Conservation (phyloP, 35 echinoderm and acorn worm species). For the Strongylocentrotus purpuratus region DNA sequence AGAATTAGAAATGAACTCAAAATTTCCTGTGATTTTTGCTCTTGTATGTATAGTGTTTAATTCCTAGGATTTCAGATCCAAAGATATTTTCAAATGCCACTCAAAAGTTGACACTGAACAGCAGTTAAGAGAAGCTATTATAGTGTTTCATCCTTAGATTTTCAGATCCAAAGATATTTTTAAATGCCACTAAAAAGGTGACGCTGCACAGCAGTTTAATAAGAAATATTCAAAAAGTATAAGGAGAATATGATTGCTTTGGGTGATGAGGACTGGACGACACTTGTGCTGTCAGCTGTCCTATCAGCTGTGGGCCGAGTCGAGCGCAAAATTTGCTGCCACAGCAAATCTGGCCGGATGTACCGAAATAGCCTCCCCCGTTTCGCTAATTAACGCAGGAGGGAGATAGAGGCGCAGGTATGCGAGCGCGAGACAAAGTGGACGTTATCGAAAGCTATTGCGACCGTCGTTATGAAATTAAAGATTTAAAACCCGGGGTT, state of each 20-base stretch:
- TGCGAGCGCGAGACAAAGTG: not conserved
- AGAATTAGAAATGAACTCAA: too few relatives aligned
- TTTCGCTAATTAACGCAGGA: constrained; percentile 8
- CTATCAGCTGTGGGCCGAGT: not conserved
- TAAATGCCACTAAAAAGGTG: too few relatives aligned
- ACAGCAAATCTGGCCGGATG: not conserved
- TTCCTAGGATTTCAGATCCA: too few relatives aligned
- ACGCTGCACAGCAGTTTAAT: too few relatives aligned
- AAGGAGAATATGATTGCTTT: not conserved
- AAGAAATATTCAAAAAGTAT: too few relatives aligned
- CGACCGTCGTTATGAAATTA: not conserved
- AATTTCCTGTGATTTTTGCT: too few relatives aligned
- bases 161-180: too few relatives aligned
- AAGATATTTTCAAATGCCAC: too few relatives aligned
- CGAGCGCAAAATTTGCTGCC: not conserved
- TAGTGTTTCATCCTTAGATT: too few relatives aligned
- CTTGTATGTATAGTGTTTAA: too few relatives aligned
- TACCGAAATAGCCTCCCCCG: not conserved
- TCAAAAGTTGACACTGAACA: too few relatives aligned
- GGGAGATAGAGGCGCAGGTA: not conserved
- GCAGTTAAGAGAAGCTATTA: too few relatives aligned
- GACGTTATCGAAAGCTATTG: not conserved
- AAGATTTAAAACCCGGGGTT: not conserved
- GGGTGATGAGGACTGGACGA: not conserved
- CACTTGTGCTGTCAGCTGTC: not conserved